These are phyloP conservation scores for Fabriciana adippe DNA, from an alignment of 2,888 invertebrate genomes.

Conservation along the genomic window DNA sequence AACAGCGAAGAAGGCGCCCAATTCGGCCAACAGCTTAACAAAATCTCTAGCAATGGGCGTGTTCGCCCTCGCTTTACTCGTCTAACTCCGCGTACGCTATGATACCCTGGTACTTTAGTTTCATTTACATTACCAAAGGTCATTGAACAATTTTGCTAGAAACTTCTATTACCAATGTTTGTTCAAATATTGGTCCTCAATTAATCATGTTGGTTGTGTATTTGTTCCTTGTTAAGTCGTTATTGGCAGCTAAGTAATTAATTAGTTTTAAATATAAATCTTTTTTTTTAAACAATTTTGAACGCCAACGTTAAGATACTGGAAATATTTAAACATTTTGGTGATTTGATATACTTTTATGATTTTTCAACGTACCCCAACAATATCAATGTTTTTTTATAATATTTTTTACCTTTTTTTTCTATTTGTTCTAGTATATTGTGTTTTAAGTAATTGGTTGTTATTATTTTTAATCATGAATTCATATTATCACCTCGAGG, in stretches of 20 bases:
- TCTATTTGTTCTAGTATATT: neutral
- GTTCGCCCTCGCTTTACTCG: constrained; percentile 20
- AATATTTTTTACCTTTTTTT: too few relatives aligned
- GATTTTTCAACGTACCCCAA: too few relatives aligned
- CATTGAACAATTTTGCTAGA: constrained; percentile 24
- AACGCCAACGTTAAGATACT: too few relatives aligned
- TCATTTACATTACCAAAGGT: constrained; percentile 22
- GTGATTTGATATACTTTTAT: too few relatives aligned
- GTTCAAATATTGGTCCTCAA: neutral
- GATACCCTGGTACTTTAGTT: constrained; percentile 30
- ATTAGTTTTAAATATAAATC: too few relatives aligned
- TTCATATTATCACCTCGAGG: too few relatives aligned
- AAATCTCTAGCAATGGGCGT: constrained; percentile 22
- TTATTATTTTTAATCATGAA: neutral
- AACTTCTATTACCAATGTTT: neutral
- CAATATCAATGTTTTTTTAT: too few relatives aligned
- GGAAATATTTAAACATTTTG: too few relatives aligned
- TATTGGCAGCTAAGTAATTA: too few relatives aligned
- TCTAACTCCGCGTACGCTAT: constrained; percentile 24
- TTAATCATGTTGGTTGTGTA: too few relatives aligned
- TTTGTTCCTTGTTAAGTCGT: too few relatives aligned
- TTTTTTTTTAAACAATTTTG: too few relatives aligned
- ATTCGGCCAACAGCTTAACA: constrained; percentile 16
- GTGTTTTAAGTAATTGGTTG: neutral
- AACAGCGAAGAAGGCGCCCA: constrained; percentile 11